A percentile compares a stretch with the other conserved stretches of the same genome.
Conservation (phyloP, 2,797 vertebrate species). For the Lacerta viridis region DNA sequence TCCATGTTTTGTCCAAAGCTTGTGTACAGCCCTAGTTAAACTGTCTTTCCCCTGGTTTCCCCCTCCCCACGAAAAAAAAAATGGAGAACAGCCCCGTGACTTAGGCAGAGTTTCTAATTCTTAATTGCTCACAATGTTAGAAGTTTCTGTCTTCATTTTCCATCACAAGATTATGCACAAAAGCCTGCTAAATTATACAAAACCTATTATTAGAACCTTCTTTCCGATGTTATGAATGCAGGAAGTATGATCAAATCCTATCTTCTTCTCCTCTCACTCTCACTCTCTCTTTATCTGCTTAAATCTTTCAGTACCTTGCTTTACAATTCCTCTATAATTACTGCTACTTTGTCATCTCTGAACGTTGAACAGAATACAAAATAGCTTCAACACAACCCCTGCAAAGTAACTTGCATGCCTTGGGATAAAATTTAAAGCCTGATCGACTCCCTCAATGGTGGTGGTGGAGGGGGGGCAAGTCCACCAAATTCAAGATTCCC, state of each 20-base stretch:
- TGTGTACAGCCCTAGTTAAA: too few species aligned
- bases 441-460: background rate
- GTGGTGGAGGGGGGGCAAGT: background rate
- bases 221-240: background rate
- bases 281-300: background rate
- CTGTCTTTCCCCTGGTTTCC: too few species aligned
- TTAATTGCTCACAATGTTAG: background rate
- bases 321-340: slow-evolving; percentile 29
- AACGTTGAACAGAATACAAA: slow-evolving; percentile 16
- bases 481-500: background rate
- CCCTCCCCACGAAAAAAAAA: too few species aligned
- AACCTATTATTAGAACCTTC: slow-evolving; percentile 18
- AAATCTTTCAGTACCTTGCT: slow-evolving; percentile 20
- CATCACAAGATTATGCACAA: background rate
- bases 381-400: background rate
- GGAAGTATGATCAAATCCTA: slow-evolving; percentile 10
- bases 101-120: background rate
- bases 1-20: too few species aligned
- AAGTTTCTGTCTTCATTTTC: background rate
- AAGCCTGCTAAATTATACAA: slow-evolving; percentile 18
- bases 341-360: slow-evolving; percentile 16
- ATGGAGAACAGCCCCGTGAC: background rate
- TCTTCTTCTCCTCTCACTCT: background rate
- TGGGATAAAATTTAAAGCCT: background rate
- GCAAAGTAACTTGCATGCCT: background rate